A percentile compares a stretch with the other conserved stretches of the same genome.
phyloP scores from a whole-genome alignment of 2,797 vertebrate genomes.

The Propithecus deckenii region DNA sequence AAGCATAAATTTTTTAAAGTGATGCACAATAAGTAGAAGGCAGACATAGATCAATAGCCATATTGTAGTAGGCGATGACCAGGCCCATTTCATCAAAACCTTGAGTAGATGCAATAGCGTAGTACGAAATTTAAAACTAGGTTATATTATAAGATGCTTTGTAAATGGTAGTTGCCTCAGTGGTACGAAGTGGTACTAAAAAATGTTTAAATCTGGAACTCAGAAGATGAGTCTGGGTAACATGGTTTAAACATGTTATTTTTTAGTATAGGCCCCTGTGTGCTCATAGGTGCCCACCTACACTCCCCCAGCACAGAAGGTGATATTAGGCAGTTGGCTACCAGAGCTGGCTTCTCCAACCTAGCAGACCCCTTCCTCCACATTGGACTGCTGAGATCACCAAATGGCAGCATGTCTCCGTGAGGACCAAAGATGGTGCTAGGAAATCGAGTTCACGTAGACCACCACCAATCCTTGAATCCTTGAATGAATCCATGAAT shows the following conservation, averaged over 20 bases:
- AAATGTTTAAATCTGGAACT: neutral
- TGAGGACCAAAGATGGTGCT: neutral
- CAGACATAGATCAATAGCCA: neutral
- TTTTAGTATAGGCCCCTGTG: neutral
- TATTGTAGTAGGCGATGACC: neutral
- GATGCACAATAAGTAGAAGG: neutral
- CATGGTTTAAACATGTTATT: neutral
- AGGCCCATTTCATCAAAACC: neutral
- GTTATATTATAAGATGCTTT: neutral
- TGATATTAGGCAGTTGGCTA: neutral
- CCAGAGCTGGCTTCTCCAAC: neutral
- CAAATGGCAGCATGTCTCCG: neutral
- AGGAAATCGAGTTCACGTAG: neutral
- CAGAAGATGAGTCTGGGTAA: neutral
- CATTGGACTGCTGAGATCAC: neutral
- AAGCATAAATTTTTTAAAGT: neutral
- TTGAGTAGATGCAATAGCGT: neutral
- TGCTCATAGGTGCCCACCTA: neutral
- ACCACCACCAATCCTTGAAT: neutral
- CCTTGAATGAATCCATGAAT: neutral
- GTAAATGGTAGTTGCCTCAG: neutral
- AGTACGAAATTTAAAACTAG: neutral
- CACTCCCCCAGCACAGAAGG: neutral
- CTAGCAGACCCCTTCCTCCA: neutral
- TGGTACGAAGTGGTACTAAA: neutral